A percentile compares a stretch with the other conserved stretches of the same genome.
Conservation (phyloP, 2,888 invertebrate species). For the Eulithis prunata region DNA sequence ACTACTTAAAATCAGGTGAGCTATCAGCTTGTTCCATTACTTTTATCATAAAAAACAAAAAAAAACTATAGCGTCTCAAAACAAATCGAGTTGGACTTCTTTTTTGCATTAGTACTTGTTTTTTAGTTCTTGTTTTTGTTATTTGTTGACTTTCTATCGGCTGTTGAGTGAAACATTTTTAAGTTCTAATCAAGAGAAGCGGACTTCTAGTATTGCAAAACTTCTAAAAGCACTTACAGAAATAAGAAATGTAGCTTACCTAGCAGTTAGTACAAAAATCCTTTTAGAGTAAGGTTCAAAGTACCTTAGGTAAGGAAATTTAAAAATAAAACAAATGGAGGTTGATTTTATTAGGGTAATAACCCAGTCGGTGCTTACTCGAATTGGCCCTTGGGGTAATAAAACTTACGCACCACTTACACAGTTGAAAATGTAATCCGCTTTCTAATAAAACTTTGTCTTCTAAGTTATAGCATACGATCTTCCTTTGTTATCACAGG, state of each 20-base stretch:
- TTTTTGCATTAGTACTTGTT: too few relatives aligned
- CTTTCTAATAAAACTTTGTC: slow-evolving; percentile 44
- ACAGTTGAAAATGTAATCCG: slow-evolving; percentile 38
- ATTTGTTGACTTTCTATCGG: too few relatives aligned
- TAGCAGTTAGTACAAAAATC: slow-evolving; percentile 15
- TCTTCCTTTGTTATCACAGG: slow-evolving; percentile 21
- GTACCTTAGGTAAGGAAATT: slow-evolving; percentile 33
- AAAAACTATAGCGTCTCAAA: too few relatives aligned
- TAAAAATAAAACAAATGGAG: slow-evolving; percentile 42
- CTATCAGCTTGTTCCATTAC: too few relatives aligned
- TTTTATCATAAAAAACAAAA: too few relatives aligned
- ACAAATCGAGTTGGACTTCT: too few relatives aligned
- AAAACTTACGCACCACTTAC: slow-evolving; percentile 44
- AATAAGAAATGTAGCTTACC: slow-evolving; percentile 10
- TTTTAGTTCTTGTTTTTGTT: too few relatives aligned
- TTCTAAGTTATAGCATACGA: slow-evolving; percentile 34
- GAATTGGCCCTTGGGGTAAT: slow-evolving; percentile 40
- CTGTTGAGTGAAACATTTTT: too few relatives aligned
- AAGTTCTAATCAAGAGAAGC: not conserved
- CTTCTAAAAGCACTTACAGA: slow-evolving; percentile 8
- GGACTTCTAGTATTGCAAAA: not conserved
- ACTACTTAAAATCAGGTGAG: too few relatives aligned
- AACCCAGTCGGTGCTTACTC: slow-evolving; percentile 40
- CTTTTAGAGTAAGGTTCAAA: slow-evolving; percentile 16
- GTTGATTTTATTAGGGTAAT: slow-evolving; percentile 42